Conservation (phyloP, 2,797 vertebrate genomes). For the Podarcis lilfordi region DNA sequence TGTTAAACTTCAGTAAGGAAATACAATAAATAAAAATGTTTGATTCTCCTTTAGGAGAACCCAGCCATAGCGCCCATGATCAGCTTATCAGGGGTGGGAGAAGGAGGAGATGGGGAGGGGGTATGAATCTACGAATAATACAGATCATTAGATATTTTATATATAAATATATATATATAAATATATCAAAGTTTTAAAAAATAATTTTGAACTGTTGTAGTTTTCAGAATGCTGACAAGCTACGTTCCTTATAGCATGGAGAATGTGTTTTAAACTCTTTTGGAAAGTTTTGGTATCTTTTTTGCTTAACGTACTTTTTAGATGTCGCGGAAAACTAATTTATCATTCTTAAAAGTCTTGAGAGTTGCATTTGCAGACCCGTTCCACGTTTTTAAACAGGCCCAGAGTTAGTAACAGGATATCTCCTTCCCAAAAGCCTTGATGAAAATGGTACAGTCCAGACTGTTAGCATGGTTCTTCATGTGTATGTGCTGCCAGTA, state of each 20-base stretch:
- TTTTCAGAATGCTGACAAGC: slow-evolving; percentile 67
- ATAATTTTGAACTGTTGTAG: slow-evolving; percentile 67
- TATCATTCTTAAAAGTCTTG: slow-evolving; percentile 63
- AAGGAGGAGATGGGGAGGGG: slow-evolving; percentile 18
- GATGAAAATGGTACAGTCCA: slow-evolving; percentile 79
- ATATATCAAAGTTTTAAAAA: slow-evolving; percentile 54
- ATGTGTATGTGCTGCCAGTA: slow-evolving; percentile 85
- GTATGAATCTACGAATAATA: slow-evolving; percentile 53
- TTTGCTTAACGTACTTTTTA: slow-evolving; percentile 69
- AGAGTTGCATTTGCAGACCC: slow-evolving; percentile 69
- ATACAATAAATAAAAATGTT: slow-evolving; percentile 20
- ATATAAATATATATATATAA: slow-evolving; percentile 45
- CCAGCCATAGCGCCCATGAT: slow-evolving; percentile 49
- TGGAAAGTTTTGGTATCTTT: slow-evolving; percentile 70
- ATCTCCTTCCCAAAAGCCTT: slow-evolving; percentile 75
- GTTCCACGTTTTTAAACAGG: slow-evolving; percentile 62
- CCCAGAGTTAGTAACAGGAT: slow-evolving; percentile 61
- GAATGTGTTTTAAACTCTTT: slow-evolving; percentile 60
- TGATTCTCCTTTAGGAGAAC: slow-evolving; percentile 63
- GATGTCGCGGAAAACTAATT: slow-evolving; percentile 65
- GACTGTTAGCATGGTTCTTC: slow-evolving; percentile 84
- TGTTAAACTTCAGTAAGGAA: slow-evolving; percentile 16
- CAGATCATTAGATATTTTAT: slow-evolving; percentile 71
- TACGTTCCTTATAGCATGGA: slow-evolving; percentile 66
- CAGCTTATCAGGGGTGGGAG: background rate